phyloP scores from a whole-genome alignment of 2,113 vertebrate genomes.

The Gorsachius goisagi region DNA sequence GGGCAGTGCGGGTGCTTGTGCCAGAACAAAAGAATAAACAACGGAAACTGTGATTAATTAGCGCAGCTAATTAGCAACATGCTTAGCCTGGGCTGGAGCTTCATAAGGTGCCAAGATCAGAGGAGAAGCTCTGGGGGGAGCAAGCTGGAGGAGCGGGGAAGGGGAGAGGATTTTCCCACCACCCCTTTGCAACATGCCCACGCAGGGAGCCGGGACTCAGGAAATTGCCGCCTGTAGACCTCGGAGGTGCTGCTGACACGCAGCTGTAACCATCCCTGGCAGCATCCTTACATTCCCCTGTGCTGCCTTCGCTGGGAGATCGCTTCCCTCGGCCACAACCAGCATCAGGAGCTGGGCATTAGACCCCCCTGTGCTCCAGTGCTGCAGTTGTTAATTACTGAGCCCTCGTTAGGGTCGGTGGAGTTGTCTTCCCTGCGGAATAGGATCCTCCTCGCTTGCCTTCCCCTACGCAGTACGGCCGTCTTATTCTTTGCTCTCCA shows the following conservation, averaged over 20 bases:
- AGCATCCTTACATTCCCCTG: background rate
- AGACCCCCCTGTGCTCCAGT: background rate
- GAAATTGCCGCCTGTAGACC: fast-evolving
- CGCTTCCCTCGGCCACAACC: fast-evolving
- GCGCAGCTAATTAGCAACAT: background rate
- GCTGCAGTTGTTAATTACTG: background rate
- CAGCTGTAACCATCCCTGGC: background rate
- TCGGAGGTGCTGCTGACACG: background rate
- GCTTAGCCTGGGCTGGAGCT: background rate
- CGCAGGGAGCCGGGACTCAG: background rate
- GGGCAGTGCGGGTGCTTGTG: background rate
- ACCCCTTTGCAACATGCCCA: fast-evolving
- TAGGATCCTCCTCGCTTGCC: background rate
- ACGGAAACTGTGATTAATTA: constrained; percentile 52
- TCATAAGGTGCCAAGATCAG: background rate
- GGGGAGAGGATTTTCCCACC: background rate
- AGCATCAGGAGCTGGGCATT: background rate
- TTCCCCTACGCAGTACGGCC: fast-evolving
- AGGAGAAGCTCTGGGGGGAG: background rate
- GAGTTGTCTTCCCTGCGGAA: background rate
- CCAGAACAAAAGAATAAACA: constrained; percentile 1
- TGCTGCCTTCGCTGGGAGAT: background rate
- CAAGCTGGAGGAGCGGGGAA: background rate
- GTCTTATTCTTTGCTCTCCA: background rate
- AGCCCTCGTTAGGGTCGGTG: background rate